These are phyloP conservation scores for Dendrophyllia cribrosa DNA, from an alignment of 64 coral and sea anemone genomes.

Conservation along the genomic window DNA sequence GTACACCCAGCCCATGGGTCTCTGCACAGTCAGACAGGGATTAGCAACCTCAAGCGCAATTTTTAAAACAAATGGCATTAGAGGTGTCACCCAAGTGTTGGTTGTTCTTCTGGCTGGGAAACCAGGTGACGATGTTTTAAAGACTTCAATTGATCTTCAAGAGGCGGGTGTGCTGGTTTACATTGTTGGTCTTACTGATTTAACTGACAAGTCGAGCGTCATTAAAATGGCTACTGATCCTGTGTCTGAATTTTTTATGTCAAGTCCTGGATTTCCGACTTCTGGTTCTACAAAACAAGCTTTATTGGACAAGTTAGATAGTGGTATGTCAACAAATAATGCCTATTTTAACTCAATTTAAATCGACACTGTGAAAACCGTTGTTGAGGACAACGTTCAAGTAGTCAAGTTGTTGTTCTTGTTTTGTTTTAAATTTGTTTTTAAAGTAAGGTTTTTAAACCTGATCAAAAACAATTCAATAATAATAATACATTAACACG, in stretches of 20 bases:
- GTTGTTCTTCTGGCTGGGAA: conserved; percentile 37
- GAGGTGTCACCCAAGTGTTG: conserved; percentile 9
- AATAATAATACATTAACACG: no score
- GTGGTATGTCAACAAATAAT: background rate
- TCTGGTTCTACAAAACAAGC: background rate
- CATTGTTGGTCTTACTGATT: conserved; percentile 12
- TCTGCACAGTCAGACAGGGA: conserved; percentile 27
- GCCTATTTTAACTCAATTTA: background rate
- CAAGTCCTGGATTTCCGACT: conserved; percentile 13
- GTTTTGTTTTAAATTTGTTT: no score
- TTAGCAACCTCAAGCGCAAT: background rate
- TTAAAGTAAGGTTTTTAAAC: no score
- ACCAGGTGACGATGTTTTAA: conserved; percentile 42
- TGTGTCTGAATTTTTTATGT: conserved; percentile 40
- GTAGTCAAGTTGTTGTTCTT: no score
- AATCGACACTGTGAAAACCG: background rate
- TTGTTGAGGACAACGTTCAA: no score
- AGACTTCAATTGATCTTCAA: background rate
- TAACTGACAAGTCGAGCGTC: background rate
- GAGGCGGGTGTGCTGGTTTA: conserved; percentile 34
- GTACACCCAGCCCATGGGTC: background rate
- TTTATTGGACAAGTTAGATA: conserved; percentile 1
- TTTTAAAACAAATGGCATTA: conserved; percentile 13
- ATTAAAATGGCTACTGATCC: conserved; percentile 7
- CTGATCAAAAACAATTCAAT: no score